Evolutionary conservation across 2,888 invertebrate genomes (phyloP).

Genomic region (Julus scanicus): DNA sequence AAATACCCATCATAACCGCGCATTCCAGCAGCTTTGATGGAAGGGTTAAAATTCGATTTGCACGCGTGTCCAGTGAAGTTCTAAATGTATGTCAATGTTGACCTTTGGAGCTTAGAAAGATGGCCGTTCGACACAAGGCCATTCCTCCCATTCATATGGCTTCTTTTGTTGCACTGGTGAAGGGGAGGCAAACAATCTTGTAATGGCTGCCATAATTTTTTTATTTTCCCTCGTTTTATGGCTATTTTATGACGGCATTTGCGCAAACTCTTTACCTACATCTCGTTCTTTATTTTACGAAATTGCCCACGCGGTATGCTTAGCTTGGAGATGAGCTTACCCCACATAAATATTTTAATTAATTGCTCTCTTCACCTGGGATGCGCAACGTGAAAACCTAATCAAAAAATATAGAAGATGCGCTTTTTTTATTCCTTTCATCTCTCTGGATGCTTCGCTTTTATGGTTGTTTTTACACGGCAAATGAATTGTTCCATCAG

Average conservation of each 20-base stretch:
- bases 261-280: slow-evolving; percentile 42
- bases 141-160: neutral
- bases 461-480: neutral
- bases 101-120: neutral
- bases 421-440: slow-evolving; percentile 18
- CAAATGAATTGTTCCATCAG: slow-evolving; percentile 41
- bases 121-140: neutral
- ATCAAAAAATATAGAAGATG: slow-evolving; percentile 36
- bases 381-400: neutral
- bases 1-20: too few relatives aligned
- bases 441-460: slow-evolving; percentile 3
- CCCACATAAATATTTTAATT: slow-evolving; percentile 38
- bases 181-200: slow-evolving; percentile 22
- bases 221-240: slow-evolving; percentile 22
- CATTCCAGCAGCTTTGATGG: too few relatives aligned
- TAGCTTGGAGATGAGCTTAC: neutral
- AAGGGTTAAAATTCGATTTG: neutral
- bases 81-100: too few relatives aligned
- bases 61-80: neutral
- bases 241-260: slow-evolving; percentile 24
- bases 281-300: neutral
- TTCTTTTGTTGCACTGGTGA: neutral
- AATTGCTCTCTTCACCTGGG: slow-evolving; percentile 34
- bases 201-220: slow-evolving; percentile 38
- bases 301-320: neutral